phyloP scores from a whole-genome alignment of 2,113 vertebrate genomes.

The Noturus placidus region DNA sequence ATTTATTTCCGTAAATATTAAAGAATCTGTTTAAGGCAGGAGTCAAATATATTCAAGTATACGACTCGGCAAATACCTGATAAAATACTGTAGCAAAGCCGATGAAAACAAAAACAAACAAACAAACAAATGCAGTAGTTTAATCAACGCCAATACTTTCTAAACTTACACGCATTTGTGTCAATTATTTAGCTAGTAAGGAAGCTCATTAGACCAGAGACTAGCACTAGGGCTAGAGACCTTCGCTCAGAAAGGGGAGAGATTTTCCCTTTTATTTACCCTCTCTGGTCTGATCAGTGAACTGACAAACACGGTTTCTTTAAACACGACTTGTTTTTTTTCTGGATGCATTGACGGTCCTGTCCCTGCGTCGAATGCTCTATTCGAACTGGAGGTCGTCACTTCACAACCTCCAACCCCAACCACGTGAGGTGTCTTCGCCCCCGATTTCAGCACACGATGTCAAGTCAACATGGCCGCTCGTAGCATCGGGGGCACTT shows the following conservation, averaged over 20 bases:
- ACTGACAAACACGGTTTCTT: no score
- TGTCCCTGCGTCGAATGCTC: no score
- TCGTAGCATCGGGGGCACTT: no score
- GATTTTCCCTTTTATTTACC: no score
- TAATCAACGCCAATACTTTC: background rate
- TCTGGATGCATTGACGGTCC: background rate
- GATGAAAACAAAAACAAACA: no score
- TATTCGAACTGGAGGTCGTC: no score
- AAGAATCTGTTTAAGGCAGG: background rate
- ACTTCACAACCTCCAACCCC: no score
- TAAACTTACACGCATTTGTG: background rate
- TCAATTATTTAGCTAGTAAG: background rate
- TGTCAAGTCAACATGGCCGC: no score
- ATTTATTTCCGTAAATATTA: background rate
- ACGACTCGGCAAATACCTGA: background rate
- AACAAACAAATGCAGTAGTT: no score
- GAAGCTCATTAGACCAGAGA: background rate
- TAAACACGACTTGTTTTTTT: background rate
- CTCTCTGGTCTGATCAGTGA: no score
- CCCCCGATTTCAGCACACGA: no score
- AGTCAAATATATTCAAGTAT: background rate
- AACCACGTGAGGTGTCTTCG: background rate
- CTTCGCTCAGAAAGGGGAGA: background rate
- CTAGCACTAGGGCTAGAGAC: background rate
- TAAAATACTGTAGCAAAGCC: background rate